Base-by-base conservation (phyloP, 2,797 vertebrate species). In the Phoxinus dragarum region DNA sequence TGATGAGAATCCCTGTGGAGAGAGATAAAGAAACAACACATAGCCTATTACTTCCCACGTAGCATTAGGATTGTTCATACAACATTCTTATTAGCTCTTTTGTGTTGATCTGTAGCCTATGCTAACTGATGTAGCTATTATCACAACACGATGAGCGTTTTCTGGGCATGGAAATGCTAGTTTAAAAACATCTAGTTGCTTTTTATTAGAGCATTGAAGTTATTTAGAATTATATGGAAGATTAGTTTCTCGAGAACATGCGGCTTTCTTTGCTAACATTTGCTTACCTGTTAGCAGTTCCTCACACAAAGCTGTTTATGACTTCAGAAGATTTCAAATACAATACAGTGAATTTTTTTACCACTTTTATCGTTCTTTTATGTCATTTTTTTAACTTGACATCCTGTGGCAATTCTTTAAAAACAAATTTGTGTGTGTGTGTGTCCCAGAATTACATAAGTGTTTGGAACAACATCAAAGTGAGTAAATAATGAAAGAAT, bases 1-100 rank as follows among this genome's bases (percentile, higher is more conserved):
- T 2, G n/a, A 67, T 59, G 49, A 69, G 40, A 78, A 61, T 71
- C 75, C 75, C 83, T 72, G 75, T 27, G 64, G 64, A 69, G 66
- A 61, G 67, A 72, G 67, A 72, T 76, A 47, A 72, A 47, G 52
- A 68, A 84, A 23, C 47, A 21, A 84, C 69, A 71, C 83, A 47
- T 34, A 59, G 42, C 42, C 61, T 36, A 54, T 52, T 76, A 66
- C 72, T 84, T 76, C 72, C 42, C 64, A 79, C 40, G 14, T 47
- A 78, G 27, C 36, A 14, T 74, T 44, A 66, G 11, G 23, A 49
- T 38, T 36, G 11, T 68, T 67, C 47, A 52, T 40, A 16, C 17
- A 12, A 16, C 74, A 71, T 61, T 79, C 44, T 56, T 34, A 31
- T 68, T 52, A 17, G 19, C 31, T 52, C 2, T 66, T 23, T 49